A percentile compares a stretch with the other conserved stretches of the same genome.
phyloP scores from a whole-genome alignment of 1,140 invertebrate species.

The Platyscapa corneri region DNA sequence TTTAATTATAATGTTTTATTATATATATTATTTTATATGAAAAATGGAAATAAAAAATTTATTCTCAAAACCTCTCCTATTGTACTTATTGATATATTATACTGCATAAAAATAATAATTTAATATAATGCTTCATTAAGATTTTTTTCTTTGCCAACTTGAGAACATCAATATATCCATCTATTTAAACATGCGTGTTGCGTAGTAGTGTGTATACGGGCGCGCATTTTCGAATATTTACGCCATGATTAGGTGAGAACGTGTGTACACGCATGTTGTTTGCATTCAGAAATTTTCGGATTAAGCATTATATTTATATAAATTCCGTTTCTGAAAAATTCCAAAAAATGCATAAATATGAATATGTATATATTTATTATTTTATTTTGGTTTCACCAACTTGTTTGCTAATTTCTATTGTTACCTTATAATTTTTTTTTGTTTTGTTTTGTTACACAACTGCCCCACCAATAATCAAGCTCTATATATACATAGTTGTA shows the following conservation, averaged over 20 bases:
- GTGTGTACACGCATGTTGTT: neutral
- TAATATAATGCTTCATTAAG: conserved; percentile 20
- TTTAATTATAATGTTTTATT: no score
- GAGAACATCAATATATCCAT: neutral
- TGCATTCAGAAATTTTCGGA: neutral
- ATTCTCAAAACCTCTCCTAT: conserved; percentile 33
- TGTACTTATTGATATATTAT: neutral
- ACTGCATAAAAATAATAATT: neutral
- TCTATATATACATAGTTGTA: conserved; percentile 32
- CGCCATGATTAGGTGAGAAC: neutral
- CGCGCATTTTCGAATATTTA: neutral
- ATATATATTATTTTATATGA: neutral
- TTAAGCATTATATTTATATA: conserved; percentile 9
- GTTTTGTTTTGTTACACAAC: neutral
- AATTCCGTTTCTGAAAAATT: neutral
- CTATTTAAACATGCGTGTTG: neutral
- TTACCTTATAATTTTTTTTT: neutral
- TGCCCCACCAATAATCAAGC: conserved; percentile 2
- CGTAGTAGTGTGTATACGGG: neutral
- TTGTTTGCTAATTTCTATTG: conserved; percentile 29
- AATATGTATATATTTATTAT: neutral
- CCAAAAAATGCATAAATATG: neutral
- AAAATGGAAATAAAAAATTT: neutral
- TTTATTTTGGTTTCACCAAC: conserved; percentile 5
- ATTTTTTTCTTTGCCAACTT: neutral